Evolutionary conservation across 2,113 vertebrate species (phyloP).

Genomic region (Poeciliopsis occidentalis): DNA sequence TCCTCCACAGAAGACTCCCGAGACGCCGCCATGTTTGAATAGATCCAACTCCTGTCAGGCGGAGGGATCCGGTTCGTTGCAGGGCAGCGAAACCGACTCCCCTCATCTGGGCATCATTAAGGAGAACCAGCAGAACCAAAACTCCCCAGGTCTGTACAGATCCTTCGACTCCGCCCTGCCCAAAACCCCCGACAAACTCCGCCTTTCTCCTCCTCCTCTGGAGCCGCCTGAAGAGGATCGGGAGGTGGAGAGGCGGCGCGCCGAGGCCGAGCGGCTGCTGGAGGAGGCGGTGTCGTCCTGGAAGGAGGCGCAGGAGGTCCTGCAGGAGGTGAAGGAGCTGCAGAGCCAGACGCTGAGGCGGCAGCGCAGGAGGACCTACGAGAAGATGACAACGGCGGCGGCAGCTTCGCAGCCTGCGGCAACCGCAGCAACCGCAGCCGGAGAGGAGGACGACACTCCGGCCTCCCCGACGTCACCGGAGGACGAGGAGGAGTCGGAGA

Average conservation of each 20-base stretch:
- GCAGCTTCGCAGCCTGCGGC: neutral
- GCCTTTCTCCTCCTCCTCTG: neutral
- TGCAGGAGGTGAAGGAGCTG: constrained; percentile 92
- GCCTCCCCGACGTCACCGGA: constrained; percentile 39
- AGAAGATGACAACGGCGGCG: constrained; percentile 45
- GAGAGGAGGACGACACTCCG: constrained; percentile 36
- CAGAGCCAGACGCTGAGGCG: constrained; percentile 85
- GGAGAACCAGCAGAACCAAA: constrained; percentile 22
- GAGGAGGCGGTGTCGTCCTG: constrained; percentile 90
- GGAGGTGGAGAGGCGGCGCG: constrained; percentile 82
- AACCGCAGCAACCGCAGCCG: fast-evolving
- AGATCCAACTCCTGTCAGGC: constrained; percentile 35
- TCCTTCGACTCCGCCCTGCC: constrained; percentile 25
- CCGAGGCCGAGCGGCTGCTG: constrained; percentile 88
- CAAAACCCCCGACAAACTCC: constrained; percentile 22
- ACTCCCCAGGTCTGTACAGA: constrained; percentile 10
- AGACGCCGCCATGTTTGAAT: neutral
- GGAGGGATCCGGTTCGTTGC: constrained; percentile 31
- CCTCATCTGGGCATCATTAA: constrained; percentile 18
- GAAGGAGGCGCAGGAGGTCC: constrained; percentile 91
- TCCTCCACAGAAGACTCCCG: neutral
- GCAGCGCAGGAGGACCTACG: constrained; percentile 83
- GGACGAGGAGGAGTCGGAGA: constrained; percentile 80
- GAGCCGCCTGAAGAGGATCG: constrained; percentile 46
- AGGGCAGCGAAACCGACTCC: constrained; percentile 28